Evolutionary conservation across 2,888 invertebrate species (phyloP).

Genomic region (Smittia aterrima): DNA sequence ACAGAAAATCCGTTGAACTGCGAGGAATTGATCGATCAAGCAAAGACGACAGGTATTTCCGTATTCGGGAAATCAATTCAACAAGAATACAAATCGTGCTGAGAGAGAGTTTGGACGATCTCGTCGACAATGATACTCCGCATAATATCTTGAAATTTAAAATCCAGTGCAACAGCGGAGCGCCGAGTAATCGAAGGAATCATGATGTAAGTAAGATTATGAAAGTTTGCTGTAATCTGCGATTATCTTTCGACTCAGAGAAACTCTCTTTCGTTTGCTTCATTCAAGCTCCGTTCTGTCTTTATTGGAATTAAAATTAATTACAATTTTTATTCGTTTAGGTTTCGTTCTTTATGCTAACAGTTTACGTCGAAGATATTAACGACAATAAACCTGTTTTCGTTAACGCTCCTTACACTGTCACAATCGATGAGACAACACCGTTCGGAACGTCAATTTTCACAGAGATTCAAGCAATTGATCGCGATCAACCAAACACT

Average conservation of each 20-base stretch:
- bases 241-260: not conserved
- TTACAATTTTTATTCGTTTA: slow-evolving; percentile 50
- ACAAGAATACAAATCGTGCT: slow-evolving; percentile 74
- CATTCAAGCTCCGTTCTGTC: not conserved
- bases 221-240: slow-evolving; percentile 22
- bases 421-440: slow-evolving; percentile 78
- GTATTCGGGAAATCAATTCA: slow-evolving; percentile 65
- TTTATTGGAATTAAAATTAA: not conserved
- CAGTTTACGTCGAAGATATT: slow-evolving; percentile 84
- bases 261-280: not conserved
- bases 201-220: slow-evolving; percentile 50
- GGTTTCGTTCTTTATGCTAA: slow-evolving; percentile 80
- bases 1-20: slow-evolving; percentile 47
- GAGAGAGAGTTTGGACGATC: slow-evolving; percentile 72
- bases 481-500: slow-evolving; percentile 83
- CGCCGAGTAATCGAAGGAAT: slow-evolving; percentile 48
- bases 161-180: slow-evolving; percentile 60
- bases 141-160: slow-evolving; percentile 81
- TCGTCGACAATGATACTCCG: slow-evolving; percentile 78
- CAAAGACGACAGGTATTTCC: slow-evolving; percentile 52
- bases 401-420: slow-evolving; percentile 72
- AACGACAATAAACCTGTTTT: slow-evolving; percentile 79
- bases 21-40: slow-evolving; percentile 49
- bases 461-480: slow-evolving; percentile 75
- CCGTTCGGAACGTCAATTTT: slow-evolving; percentile 78